Evolutionary conservation across 2,888 invertebrate genomes (phyloP), one percentile per base, ranked within the genome.

Genomic region (Noctua pronuba): DNA sequence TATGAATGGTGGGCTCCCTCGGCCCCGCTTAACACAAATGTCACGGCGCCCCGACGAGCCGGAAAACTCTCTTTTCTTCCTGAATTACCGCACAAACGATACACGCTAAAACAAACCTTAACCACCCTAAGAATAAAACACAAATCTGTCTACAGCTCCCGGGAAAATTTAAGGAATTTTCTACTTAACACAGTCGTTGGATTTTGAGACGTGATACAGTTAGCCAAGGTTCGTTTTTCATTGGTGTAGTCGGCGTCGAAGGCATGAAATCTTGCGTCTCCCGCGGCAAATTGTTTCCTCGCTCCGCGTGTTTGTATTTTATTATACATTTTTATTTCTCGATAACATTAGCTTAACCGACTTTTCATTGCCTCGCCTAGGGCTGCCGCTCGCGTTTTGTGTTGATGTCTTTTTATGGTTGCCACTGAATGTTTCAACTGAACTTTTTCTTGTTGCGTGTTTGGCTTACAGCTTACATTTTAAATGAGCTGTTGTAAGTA

Each of bases 321-420:
- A 96, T 96, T 96, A 96, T 96, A 96, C 96, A 96, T 96, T 96
- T 96, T 96, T 96, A 96, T 96, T 96, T 94, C 95, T 95, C 96
- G 96, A 96, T 96, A 96, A 96, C 96, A 96, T 96, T 96, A 96
- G 96, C 96, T 96, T 96, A 96, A 96, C 96, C 95, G 96, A 96
- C 96, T 96, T 96, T 96, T 96, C 96, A 96, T 96, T 96, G 96
- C 96, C 95, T 94, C 84, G 80, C 90, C 92, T 95, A 96, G 96
- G 96, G 96, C 91, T 96, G 96, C 83, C 95, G 82, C 92, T 88
- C 83, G 86, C 86, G 87, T 90, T 91, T 88, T 83, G 83, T 77
- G 88, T 82, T 83, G 83, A 86, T 87, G 84, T 84, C 78, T 88
- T 92, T 92, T 92, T 91, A 90, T 89, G 88, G 84, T 83, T 85